A percentile compares a stretch with the other conserved stretches of the same genome.
Conservation (phyloP, 92 coral and sea anemone genomes). For the Isaurus tuberculatus region DNA sequence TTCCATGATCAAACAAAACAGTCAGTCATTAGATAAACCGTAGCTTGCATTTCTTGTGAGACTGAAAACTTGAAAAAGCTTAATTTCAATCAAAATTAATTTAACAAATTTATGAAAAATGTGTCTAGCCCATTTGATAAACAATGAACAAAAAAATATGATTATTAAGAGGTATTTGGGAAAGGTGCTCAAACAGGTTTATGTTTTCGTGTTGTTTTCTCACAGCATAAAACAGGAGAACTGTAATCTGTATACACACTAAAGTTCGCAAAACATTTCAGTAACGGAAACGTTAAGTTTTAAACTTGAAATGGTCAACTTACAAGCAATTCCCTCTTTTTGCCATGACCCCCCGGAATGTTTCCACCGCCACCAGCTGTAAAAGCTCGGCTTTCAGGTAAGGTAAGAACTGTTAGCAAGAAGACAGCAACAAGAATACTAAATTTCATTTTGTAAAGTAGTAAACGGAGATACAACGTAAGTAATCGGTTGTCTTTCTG, state of each 20-base stretch:
- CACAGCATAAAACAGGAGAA: no score
- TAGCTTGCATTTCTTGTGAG: no score
- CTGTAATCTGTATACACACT: neutral
- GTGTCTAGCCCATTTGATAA: no score
- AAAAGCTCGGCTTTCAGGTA: slow-evolving; percentile 76
- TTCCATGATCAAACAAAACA: no score
- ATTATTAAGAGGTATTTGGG: no score
- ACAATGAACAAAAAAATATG: no score
- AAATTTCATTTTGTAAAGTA: slow-evolving; percentile 59
- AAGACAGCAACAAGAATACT: slow-evolving; percentile 66
- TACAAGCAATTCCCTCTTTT: slow-evolving; percentile 69
- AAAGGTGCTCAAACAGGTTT: no score
- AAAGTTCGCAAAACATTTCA: neutral
- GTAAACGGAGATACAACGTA: neutral
- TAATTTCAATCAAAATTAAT: no score
- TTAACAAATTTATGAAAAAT: no score
- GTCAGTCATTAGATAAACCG: no score
- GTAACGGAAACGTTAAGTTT: neutral
- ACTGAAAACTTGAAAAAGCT: no score
- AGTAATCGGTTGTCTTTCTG: neutral
- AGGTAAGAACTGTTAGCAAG: slow-evolving; percentile 65
- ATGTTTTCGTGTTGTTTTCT: no score
- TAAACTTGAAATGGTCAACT: neutral
- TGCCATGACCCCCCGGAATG: slow-evolving; percentile 67
- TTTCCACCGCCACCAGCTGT: slow-evolving; percentile 96